Base-by-base conservation (phyloP, 2,113 vertebrate genomes). In the Cyphotilapia sp. region DNA sequence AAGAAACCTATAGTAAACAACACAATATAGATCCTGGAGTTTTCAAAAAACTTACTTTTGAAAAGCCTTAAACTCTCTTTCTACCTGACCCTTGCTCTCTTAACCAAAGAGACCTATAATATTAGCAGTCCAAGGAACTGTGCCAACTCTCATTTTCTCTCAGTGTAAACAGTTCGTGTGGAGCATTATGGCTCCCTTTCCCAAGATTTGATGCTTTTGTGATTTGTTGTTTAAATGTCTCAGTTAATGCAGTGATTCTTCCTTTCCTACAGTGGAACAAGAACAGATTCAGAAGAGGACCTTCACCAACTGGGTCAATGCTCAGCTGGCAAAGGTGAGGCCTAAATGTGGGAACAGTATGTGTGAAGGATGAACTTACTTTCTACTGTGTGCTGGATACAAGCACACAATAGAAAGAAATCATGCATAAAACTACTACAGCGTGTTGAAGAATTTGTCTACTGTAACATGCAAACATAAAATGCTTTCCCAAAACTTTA, bases 281-380 rank as follows among this genome's bases (percentile, higher is more conserved):
- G 98, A 99, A 49, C 97, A 96, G 88, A 98, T 97, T 3, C 99
- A 99, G 97, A 99, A 99, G 96, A 98, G 97, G 92, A 98, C 98
- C 5, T 99, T 99, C 91, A 99, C 98, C 69, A 98, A 97, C 93
- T 99, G 98, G 99, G 96, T 99, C 94, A 99, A 99, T 89, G 98
- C 97, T 71, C 96, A 99, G 94, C 84, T 99, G 92, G 96, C 97
- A 85, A 99, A 99, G 98, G 98, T 99, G 90, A 78, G 81, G 19
- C 42, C 12, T 22, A 2, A 33, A 33, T n/a, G 7, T 5, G 27
- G 7, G 17, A 51, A 22, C 71, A 4, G 9, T 76, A 29, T 49
- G 27, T 17, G 16, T 49, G 71, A 76, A 47, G 71, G 71, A 49
- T 29, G 16, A 29, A 49, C 14, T 19, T 8, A 47, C 27, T 19